Percentiles rank a stretch among this genome's conserved stretches.
Conservation (phyloP, 2,888 invertebrate genomes). For the Dynastes hyllus region DNA sequence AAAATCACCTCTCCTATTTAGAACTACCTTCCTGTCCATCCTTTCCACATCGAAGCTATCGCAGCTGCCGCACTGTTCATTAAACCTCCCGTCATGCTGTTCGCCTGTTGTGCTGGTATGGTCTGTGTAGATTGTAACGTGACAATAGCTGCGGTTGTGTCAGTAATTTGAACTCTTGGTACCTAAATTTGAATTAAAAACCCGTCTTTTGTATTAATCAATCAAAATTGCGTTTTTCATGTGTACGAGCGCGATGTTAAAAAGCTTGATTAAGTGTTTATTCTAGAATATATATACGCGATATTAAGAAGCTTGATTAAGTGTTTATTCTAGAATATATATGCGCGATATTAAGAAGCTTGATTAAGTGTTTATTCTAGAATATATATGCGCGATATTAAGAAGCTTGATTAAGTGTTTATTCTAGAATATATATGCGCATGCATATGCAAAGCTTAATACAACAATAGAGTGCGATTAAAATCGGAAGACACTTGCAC, state of each 20-base stretch:
- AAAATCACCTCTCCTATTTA: background rate
- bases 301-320: too few species aligned
- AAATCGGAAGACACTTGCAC: too few species aligned
- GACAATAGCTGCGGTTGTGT: conserved; percentile 66
- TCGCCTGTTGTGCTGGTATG: conserved; percentile 66
- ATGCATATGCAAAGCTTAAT: background rate
- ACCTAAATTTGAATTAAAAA: conserved; percentile 66
- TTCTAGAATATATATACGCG: too few species aligned
- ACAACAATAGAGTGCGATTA: too few species aligned
- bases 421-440: background rate
- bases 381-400: too few species aligned
- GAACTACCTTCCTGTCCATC: conserved; percentile 75
- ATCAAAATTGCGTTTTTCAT: background rate
- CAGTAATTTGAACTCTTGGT: conserved; percentile 74
- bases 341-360: too few species aligned
- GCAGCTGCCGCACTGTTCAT: conserved; percentile 89
- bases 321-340: too few species aligned
- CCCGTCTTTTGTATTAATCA: background rate
- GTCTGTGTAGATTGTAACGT: conserved; percentile 63
- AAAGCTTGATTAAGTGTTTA: too few species aligned
- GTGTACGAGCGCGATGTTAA: background rate
- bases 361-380: too few species aligned
- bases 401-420: too few species aligned
- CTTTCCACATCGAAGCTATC: conserved; percentile 87
- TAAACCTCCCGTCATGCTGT: conserved; percentile 81